Base-by-base conservation (phyloP, 1,140 invertebrate genomes). In the Asobara japonica region DNA sequence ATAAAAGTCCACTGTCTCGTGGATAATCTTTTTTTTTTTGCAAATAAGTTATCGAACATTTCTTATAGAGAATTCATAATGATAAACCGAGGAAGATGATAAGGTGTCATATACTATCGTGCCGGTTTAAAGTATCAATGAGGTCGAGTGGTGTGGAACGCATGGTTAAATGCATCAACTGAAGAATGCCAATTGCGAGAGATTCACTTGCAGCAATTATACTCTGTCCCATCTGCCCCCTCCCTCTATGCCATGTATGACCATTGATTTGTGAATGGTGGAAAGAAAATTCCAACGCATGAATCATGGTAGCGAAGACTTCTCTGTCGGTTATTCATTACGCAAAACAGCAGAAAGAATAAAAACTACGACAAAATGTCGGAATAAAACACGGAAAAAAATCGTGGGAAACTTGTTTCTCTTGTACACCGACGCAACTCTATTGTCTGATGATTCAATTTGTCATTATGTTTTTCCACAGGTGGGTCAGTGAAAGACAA, bases 141-240 rank as follows among this genome's bases (percentile, higher is more conserved):
- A 27, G 51, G 51, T 60, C 51, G 51, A 27, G 27, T 60, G 22
- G 20, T 27, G 41, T 45, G 27, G 11, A 60, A 60, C 27, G 51
- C 27, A 20, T 60, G 27, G 51, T 20, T 38, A 13, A 60, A 60
- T 7, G 51, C n/a, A 60, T 60, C 22, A 60, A 60, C 7, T 25
- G 22, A 60, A 25, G 51, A 60, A 60, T 60, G 20, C 27, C 51
- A 60, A 60, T 60, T 60, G 51, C 51, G 13, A 60, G n/a, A n/a
- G 22, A 60, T 60, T 16, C 51, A 60, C 51, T 60, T 60, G 51
- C 27, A n/a, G 51, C 51, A 60, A 60, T 60, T 60, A 60, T 29
- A 60, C n/a, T n/a, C n/a, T n/a, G n/a, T n/a, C n/a, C n/a, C n/a
- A n/a, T 45, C 41, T 16, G n/a, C 41, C 41, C 36, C n/a, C 36